Evolutionary conservation across 2,113 vertebrate species (phyloP).

Genomic region (Rhineura floridana): DNA sequence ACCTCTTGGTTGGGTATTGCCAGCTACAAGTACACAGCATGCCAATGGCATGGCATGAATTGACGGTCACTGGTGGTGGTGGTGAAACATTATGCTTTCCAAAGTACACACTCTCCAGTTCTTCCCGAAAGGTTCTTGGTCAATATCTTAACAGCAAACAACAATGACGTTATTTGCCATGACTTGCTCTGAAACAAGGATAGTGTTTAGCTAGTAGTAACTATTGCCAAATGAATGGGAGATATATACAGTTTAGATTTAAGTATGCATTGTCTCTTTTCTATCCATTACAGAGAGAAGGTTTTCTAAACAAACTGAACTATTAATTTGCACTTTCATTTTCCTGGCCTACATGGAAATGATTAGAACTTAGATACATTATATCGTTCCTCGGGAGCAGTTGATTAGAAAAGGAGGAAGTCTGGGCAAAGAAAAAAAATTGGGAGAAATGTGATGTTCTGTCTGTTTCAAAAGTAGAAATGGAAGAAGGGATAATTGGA

Average conservation of each 20-base stretch:
- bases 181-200: background rate
- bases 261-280: background rate
- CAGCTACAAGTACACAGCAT: background rate
- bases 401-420: background rate
- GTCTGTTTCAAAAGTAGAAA: background rate
- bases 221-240: background rate
- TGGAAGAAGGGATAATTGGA: background rate
- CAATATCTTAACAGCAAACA: background rate
- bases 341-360: background rate
- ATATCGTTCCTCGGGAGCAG: background rate
- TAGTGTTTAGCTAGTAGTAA: rapidly evolving
- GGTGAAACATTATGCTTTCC: background rate
- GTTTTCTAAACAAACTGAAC: constrained; percentile 4
- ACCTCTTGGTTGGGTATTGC: constrained; percentile 10
- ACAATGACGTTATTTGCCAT: background rate
- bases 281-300: background rate
- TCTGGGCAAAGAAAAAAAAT: too few species aligned
- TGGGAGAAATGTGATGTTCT: background rate
- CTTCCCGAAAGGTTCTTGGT: background rate
- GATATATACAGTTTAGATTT: rapidly evolving
- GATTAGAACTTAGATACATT: background rate
- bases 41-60: constrained; percentile 4
- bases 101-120: background rate
- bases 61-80: background rate
- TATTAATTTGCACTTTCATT: background rate